Evolutionary conservation across 2,113 vertebrate genomes (phyloP).

Genomic region (Athene noctua): DNA sequence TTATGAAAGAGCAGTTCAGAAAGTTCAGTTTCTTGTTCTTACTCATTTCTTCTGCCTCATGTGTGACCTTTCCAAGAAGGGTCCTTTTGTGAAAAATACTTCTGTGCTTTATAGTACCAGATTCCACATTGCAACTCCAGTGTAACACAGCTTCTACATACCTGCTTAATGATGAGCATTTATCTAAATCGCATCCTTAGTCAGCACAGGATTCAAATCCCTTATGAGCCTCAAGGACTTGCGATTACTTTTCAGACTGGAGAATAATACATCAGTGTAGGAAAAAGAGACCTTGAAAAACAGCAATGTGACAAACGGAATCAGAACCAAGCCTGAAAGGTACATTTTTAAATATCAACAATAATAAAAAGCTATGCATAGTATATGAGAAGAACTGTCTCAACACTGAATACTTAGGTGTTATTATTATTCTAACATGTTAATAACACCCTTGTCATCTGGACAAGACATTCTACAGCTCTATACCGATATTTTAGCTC

Average conservation of each 20-base stretch:
- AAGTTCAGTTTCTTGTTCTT: not conserved
- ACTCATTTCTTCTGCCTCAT: not conserved
- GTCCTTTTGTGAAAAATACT: not conserved
- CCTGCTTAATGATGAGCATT: not conserved
- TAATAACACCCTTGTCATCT: not conserved
- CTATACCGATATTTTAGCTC: not conserved
- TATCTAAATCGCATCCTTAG: conserved; percentile 9
- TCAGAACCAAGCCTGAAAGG: not conserved
- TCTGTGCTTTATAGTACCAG: not conserved
- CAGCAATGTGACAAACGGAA: not conserved
- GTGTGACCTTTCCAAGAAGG: not conserved
- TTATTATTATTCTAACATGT: not conserved
- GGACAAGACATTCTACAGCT: not conserved
- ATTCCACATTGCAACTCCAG: not conserved
- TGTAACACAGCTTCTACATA: not conserved
- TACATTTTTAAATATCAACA: not conserved
- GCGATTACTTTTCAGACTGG: not conserved
- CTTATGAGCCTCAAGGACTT: not conserved
- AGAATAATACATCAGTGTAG: not conserved
- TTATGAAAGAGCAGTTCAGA: not conserved
- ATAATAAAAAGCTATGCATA: not conserved
- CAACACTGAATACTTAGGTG: not conserved
- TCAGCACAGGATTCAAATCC: conserved; percentile 36
- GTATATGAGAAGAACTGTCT: not conserved
- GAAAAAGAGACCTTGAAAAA: conserved; percentile 12